A percentile compares a stretch with the other conserved stretches of the same genome.
Evolutionary conservation across 2,797 vertebrate genomes (phyloP).

Genomic region (Rhynchonycteris naso): DNA sequence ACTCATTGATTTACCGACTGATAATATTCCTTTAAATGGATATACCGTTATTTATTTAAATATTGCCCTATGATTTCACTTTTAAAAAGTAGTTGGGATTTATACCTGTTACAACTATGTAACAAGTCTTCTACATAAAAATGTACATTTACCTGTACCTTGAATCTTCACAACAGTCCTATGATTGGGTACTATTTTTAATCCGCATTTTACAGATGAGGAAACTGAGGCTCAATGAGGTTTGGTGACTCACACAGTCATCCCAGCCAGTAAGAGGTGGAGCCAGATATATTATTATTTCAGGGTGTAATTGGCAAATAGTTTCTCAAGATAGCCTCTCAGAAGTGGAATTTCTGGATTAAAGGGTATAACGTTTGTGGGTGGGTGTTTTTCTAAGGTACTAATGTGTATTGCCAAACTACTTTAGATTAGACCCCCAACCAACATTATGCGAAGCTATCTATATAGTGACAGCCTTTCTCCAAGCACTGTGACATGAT

Average conservation of each 20-base stretch:
- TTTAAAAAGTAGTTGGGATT: neutral
- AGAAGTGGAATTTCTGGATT: neutral
- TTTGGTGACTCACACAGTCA: neutral
- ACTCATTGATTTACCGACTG: neutral
- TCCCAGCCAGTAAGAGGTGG: neutral
- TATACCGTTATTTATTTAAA: neutral
- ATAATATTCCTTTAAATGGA: neutral
- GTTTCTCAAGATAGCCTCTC: neutral
- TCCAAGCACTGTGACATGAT: neutral
- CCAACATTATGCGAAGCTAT: neutral
- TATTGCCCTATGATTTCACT: constrained; percentile 1
- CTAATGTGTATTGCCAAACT: neutral
- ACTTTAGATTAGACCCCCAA: neutral
- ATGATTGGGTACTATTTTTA: neutral
- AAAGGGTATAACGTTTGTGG: neutral
- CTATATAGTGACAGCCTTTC: too few species aligned
- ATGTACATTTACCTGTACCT: rapidly evolving
- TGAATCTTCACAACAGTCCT: neutral
- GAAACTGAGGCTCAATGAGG: neutral
- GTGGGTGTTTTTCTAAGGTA: neutral
- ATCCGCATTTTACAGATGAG: neutral
- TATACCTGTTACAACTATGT: neutral
- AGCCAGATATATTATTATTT: neutral
- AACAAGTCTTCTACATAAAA: neutral
- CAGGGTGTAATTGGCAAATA: neutral